A percentile compares a stretch with the other conserved stretches of the same genome.
These are phyloP conservation scores for Paracentrotus lividus DNA, from an alignment of 53 echinoderm and acorn worm genomes.

Conservation along the genomic window DNA sequence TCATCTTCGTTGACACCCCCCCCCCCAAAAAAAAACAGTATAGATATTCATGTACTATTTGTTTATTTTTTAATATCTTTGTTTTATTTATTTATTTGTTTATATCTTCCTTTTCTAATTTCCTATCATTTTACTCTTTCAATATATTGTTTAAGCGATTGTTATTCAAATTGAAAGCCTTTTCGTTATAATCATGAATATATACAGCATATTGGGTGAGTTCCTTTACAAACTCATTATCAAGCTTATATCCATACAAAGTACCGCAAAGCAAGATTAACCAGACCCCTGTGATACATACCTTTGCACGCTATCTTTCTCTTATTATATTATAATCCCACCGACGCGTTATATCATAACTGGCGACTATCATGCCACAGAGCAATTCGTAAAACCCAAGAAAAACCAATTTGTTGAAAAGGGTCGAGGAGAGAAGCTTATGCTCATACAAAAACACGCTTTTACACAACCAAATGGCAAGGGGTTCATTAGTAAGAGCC, in stretches of 20 bases:
- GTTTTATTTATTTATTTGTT: too few species aligned
- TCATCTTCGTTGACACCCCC: too few species aligned
- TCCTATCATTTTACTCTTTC: too few species aligned
- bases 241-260: neutral
- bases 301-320: neutral
- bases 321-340: neutral
- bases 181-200: neutral
- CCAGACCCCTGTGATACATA: neutral
- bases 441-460: neutral
- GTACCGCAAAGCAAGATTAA: neutral
- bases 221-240: neutral
- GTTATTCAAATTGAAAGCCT: neutral
- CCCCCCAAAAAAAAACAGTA: too few species aligned
- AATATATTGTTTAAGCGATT: too few species aligned
- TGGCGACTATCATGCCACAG: neutral
- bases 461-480: neutral
- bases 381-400: neutral
- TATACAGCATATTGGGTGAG: neutral
- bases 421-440: constrained; percentile 9
- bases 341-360: neutral
- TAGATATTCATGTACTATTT: too few species aligned
- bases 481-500: constrained; percentile 14
- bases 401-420: constrained; percentile 39
- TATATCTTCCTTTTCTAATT: too few species aligned
- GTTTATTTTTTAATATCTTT: too few species aligned